Percentiles rank a stretch among this genome's conserved stretches.
phyloP scores from a whole-genome alignment of 2,888 invertebrate genomes.

The Cryptus viduatorius region DNA sequence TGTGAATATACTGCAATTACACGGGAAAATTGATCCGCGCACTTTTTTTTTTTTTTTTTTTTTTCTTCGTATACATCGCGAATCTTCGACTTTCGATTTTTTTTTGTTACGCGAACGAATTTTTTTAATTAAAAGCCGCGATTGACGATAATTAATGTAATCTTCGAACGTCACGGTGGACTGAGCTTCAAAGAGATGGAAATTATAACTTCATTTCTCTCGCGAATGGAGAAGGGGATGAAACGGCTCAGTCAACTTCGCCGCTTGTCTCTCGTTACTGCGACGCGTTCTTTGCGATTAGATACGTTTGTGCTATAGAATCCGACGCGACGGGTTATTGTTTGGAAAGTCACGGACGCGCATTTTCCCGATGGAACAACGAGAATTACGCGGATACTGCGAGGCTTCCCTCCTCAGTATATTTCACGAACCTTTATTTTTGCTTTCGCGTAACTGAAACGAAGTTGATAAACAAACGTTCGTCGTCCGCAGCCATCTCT shows the following conservation, averaged over 20 bases:
- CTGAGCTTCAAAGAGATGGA: conserved; percentile 54
- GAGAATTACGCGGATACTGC: conserved; percentile 52
- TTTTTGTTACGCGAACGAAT: neutral
- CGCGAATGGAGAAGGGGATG: conserved; percentile 29
- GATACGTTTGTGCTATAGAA: conserved; percentile 65
- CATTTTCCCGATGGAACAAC: conserved; percentile 8
- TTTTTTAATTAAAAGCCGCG: conserved; percentile 2
- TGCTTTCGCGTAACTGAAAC: conserved; percentile 67
- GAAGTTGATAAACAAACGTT: conserved; percentile 70
- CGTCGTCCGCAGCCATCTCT: conserved; percentile 20
- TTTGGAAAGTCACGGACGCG: conserved; percentile 23
- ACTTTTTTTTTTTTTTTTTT: too few species aligned
- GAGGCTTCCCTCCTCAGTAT: conserved; percentile 53
- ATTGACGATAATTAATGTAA: conserved; percentile 34
- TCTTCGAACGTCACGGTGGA: conserved; percentile 26
- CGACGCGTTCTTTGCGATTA: conserved; percentile 63
- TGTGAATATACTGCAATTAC: neutral
- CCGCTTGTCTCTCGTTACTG: conserved; percentile 22
- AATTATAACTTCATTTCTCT: conserved; percentile 47
- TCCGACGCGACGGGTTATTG: conserved; percentile 51
- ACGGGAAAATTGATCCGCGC: neutral
- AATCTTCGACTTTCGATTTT: neutral
- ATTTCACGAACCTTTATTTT: conserved; percentile 30
- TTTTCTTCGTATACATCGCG: neutral
- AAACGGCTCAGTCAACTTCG: conserved; percentile 27